Evolutionary conservation across 2,797 vertebrate genomes (phyloP), one percentile per base, ranked within the genome.

Genomic region (Lateolabrax maculatus): DNA sequence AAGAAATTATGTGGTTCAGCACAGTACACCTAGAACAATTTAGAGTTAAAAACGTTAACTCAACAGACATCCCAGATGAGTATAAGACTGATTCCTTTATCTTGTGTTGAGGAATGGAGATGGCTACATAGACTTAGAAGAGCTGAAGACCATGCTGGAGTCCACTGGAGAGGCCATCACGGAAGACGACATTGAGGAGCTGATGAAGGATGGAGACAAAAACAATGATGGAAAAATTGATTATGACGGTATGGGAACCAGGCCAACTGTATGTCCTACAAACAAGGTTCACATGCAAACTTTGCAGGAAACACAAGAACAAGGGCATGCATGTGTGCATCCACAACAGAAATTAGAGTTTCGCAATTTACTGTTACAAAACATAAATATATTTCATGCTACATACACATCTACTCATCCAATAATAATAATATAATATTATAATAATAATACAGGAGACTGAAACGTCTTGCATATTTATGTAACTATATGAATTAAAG

Each of bases 171-270:
- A 96, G 75, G 57, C 93, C 71, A 96, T 96, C 81, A 96, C 95
- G 0, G 95, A 96, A 81, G 96, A 96, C 0, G 96, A 96, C 82
- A 95, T 96, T 0, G 95, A 96, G 61, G 96, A 96, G 75, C 90
- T 96, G 58, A 96, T 96, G 95, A 96, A 95, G 86, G 96, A 96
- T 15, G 96, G 96, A 69, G 96, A 96, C 89, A 95, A 95, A 82
- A 96, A 96, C 91, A 96, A 96, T 3, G 96, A 96, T 15, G 96
- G 96, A 34, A 96, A 92, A 87, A 96, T 96, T 39, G 96, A 96
- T 81, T 96, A 96, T 77, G 96, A 96, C 0, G 96, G 96, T 96
- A 92, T 1, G 83, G 37, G 2, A 60, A 1, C 4, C 11, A 31
- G 6, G 46, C 19, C n/a, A 61, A 43, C 27, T 53, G 16, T 29